Percentiles rank a stretch among this genome's conserved stretches.
These are phyloP conservation scores for Gorilla gorilla DNA, from an alignment of 2,113 vertebrate genomes.

Conservation along the genomic window DNA sequence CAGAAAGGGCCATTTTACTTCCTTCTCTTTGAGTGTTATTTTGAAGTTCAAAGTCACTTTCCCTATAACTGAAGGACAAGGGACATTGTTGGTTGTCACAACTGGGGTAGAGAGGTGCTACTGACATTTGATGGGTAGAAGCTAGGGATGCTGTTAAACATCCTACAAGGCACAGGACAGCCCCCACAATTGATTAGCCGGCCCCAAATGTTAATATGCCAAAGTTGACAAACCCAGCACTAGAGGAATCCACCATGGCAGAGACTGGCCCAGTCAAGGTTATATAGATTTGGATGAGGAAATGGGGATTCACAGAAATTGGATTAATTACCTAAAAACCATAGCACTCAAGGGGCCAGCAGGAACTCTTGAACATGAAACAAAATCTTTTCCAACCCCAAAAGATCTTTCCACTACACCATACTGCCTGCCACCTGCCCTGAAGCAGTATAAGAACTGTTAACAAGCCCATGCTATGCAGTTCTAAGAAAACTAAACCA, in stretches of 20 bases:
- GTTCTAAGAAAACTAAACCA: background rate
- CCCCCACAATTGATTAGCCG: background rate
- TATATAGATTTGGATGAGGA: background rate
- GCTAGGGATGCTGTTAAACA: background rate
- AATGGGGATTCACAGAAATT: background rate
- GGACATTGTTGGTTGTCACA: background rate
- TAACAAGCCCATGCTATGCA: background rate
- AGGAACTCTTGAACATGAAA: background rate
- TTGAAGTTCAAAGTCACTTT: constrained; percentile 9
- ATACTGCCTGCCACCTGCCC: background rate
- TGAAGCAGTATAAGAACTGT: background rate
- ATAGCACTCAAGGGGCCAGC: background rate
- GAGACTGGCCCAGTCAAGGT: background rate
- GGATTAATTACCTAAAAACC: background rate
- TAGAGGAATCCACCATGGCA: background rate
- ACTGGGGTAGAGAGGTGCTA: background rate
- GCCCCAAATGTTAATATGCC: background rate
- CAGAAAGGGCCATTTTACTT: background rate
- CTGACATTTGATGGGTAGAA: background rate
- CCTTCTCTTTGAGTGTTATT: background rate
- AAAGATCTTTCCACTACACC: background rate
- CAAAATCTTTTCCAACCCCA: background rate
- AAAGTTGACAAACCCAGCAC: background rate
- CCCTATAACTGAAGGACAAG: background rate
- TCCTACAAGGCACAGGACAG: background rate